Conservation (phyloP, 1,140 invertebrate genomes). For the Sinonovacula constricta region DNA sequence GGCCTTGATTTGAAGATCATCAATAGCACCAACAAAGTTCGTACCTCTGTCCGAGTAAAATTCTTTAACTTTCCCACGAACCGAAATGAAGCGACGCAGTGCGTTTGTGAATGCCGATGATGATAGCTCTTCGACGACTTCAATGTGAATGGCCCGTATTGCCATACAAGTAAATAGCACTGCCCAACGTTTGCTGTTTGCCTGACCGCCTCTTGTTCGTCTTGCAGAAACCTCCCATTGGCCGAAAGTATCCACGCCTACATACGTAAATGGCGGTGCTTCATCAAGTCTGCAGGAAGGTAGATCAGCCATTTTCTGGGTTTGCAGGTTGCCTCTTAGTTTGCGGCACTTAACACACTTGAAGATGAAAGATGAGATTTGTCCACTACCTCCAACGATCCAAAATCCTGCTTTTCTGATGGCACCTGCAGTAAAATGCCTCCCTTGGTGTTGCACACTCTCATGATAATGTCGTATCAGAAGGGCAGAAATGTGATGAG, state of each 20-base stretch:
- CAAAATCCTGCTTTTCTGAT: slow-evolving; percentile 35
- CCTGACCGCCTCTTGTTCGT: slow-evolving; percentile 11
- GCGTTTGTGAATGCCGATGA: slow-evolving; percentile 5
- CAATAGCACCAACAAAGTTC: not conserved
- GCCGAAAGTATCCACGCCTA: slow-evolving; percentile 29
- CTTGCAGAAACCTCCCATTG: slow-evolving; percentile 2
- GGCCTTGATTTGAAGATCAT: not conserved
- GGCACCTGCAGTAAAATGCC: slow-evolving; percentile 42
- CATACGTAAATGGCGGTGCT: slow-evolving; percentile 10
- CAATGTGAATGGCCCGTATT: slow-evolving; percentile 24
- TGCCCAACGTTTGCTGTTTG: slow-evolving; percentile 9
- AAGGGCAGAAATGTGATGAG: slow-evolving; percentile 5
- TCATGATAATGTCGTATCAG: slow-evolving; percentile 32
- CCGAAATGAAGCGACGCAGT: slow-evolving; percentile 16
- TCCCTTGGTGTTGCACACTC: slow-evolving; percentile 37
- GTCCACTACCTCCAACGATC: slow-evolving; percentile 40
- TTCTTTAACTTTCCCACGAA: not conserved
- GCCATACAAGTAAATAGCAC: slow-evolving; percentile 16
- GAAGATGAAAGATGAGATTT: slow-evolving; percentile 7
- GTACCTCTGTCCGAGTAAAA: not conserved
- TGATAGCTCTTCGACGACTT: slow-evolving; percentile 12
- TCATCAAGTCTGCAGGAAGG: not conserved
- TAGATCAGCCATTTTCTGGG: slow-evolving; percentile 8
- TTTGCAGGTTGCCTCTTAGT: not conserved
- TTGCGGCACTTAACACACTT: slow-evolving; percentile 26